phyloP scores from a whole-genome alignment of 1,140 invertebrate species.

The Micrasema minimum region DNA sequence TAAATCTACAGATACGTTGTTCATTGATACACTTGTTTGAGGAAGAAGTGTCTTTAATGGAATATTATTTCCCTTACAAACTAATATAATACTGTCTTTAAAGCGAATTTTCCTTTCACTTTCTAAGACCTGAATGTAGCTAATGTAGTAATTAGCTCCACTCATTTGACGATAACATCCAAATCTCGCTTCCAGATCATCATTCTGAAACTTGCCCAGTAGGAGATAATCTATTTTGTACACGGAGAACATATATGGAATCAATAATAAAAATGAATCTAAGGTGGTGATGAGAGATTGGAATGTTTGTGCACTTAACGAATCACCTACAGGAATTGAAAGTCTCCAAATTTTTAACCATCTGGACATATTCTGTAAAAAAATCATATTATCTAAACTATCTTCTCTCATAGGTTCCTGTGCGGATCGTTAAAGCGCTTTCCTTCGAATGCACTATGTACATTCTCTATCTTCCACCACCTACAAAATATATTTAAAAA shows the following conservation, averaged over 20 bases:
- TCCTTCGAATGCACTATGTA: slow-evolving; percentile 1
- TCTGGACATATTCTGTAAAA: neutral
- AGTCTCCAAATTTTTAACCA: neutral
- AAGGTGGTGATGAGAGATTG: neutral
- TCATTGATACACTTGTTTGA: too few relatives aligned
- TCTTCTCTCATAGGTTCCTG: neutral
- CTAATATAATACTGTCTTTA: neutral
- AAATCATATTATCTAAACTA: neutral
- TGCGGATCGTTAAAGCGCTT: neutral
- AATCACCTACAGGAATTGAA: neutral
- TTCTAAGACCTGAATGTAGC: neutral
- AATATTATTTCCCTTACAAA: slow-evolving; percentile 5
- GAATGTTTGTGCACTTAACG: neutral
- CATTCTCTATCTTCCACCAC: too few relatives aligned
- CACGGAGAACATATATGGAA: neutral
- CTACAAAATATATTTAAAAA: too few relatives aligned
- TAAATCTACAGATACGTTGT: neutral
- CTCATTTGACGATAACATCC: neutral
- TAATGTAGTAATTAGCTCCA: neutral
- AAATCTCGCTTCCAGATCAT: too few relatives aligned
- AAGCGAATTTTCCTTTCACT: neutral
- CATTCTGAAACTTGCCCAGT: neutral
- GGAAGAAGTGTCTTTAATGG: neutral
- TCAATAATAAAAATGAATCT: slow-evolving; percentile 1
- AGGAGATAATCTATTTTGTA: neutral